Conservation (phyloP, 2,888 invertebrate species). For the Rhagophthalmus giganteus region DNA sequence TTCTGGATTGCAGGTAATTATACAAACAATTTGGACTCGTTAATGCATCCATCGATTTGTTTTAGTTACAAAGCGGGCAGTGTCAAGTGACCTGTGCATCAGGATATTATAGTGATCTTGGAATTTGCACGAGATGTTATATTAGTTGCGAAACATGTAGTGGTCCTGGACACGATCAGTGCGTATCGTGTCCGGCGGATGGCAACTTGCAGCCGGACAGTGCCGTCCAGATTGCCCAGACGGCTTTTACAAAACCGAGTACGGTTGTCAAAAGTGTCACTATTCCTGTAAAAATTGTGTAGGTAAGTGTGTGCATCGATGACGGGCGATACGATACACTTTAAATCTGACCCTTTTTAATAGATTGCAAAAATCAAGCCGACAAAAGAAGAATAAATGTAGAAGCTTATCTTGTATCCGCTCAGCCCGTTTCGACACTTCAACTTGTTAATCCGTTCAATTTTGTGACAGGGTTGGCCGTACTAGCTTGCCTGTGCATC, state of each 20-base stretch:
- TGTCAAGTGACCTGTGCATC: slow-evolving; percentile 78
- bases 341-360: too few relatives aligned
- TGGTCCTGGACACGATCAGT: slow-evolving; percentile 82
- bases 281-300: slow-evolving; percentile 86
- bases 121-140: slow-evolving; percentile 81
- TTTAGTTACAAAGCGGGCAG: slow-evolving; percentile 74
- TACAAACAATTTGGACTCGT: too few relatives aligned
- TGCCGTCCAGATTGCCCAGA: slow-evolving; percentile 85
- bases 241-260: slow-evolving; percentile 80
- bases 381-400: slow-evolving; percentile 54
- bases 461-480: slow-evolving; percentile 67
- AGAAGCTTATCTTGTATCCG: slow-evolving; percentile 52
- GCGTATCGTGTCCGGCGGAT: slow-evolving; percentile 80
- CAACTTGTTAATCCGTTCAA: slow-evolving; percentile 60
- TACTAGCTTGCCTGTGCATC: slow-evolving; percentile 69
- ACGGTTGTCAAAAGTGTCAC: slow-evolving; percentile 86
- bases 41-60: too few relatives aligned
- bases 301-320: slow-evolving; percentile 67
- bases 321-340: too few relatives aligned
- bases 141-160: slow-evolving; percentile 83
- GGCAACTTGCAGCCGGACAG: slow-evolving; percentile 82
- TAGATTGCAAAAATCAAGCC: slow-evolving; percentile 54
- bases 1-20: slow-evolving; percentile 66
- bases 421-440: slow-evolving; percentile 53
- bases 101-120: slow-evolving; percentile 85